Conservation (phyloP, 2,797 vertebrate genomes). For the Epinephelus coioides region DNA sequence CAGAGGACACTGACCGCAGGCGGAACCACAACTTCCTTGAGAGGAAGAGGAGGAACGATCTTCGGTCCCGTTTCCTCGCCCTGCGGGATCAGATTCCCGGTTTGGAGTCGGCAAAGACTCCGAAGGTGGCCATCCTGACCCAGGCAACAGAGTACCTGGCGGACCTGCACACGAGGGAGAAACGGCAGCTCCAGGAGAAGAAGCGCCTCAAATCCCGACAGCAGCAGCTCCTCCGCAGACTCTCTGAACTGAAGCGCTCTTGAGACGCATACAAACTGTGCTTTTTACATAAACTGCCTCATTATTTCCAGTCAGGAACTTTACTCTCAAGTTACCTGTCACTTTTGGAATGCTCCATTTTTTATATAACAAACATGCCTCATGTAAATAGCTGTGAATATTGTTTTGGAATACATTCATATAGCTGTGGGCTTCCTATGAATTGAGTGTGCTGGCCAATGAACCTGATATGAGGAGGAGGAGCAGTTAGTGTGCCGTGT, state of each 20-base stretch:
- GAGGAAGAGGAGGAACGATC: constrained; percentile 94
- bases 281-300: constrained; percentile 51
- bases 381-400: constrained; percentile 67
- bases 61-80: constrained; percentile 93
- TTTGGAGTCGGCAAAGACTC: constrained; percentile 91
- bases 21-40: constrained; percentile 97
- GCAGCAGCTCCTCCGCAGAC: constrained; percentile 89
- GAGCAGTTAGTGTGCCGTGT: constrained; percentile 53
- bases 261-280: constrained; percentile 67
- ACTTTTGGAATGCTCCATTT: constrained; percentile 63
- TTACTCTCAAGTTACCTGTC: constrained; percentile 41
- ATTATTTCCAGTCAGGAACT: constrained; percentile 52
- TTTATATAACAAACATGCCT: constrained; percentile 61
- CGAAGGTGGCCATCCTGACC: constrained; percentile 96
- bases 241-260: constrained; percentile 89
- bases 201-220: constrained; percentile 88
- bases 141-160: constrained; percentile 93
- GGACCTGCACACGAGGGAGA: constrained; percentile 88
- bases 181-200: constrained; percentile 90
- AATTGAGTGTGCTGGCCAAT: constrained; percentile 50
- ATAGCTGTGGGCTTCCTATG: constrained; percentile 52
- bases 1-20: constrained; percentile 93
- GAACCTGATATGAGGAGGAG: constrained; percentile 53
- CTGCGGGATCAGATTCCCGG: constrained; percentile 92
- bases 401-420: constrained; percentile 38